Evolutionary conservation across 2,888 invertebrate species (phyloP).

Genomic region (Drosophila tripunctata): DNA sequence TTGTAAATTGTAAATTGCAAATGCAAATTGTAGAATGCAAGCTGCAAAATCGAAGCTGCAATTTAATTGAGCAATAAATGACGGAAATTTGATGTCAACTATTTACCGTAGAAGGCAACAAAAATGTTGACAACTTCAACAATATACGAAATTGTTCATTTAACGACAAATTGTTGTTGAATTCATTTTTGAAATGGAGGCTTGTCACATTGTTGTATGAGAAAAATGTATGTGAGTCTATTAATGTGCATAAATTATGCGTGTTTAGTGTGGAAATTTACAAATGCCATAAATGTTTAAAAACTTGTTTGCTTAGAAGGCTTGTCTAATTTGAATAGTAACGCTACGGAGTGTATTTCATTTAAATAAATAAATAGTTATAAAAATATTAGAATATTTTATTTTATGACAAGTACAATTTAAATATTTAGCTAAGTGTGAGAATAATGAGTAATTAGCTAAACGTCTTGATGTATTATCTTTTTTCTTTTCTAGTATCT

Average conservation of each 20-base stretch:
- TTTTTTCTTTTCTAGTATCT: background rate
- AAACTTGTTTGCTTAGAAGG: background rate
- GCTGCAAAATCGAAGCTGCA: constrained; percentile 51
- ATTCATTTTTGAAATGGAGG: constrained; percentile 26
- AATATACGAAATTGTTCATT: constrained; percentile 38
- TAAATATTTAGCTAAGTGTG: no score
- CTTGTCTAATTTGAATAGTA: no score
- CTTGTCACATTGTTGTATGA: constrained; percentile 36
- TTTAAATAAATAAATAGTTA: no score
- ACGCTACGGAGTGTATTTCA: no score
- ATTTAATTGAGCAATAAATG: constrained; percentile 75
- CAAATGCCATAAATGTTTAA: no score
- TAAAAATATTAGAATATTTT: no score
- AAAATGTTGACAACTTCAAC: constrained; percentile 50
- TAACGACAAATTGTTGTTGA: constrained; percentile 59
- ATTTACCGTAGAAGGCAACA: constrained; percentile 35
- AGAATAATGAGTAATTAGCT: background rate
- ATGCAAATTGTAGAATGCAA: constrained; percentile 59
- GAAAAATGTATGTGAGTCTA: constrained; percentile 18
- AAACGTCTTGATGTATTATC: background rate
- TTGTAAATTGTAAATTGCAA: constrained; percentile 61
- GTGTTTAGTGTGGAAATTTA: no score
- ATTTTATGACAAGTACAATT: no score
- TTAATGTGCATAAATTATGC: constrained; percentile 13
- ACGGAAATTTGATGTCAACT: constrained; percentile 58